phyloP scores from a whole-genome alignment of 2,888 invertebrate species.

The Philaethria dido region DNA sequence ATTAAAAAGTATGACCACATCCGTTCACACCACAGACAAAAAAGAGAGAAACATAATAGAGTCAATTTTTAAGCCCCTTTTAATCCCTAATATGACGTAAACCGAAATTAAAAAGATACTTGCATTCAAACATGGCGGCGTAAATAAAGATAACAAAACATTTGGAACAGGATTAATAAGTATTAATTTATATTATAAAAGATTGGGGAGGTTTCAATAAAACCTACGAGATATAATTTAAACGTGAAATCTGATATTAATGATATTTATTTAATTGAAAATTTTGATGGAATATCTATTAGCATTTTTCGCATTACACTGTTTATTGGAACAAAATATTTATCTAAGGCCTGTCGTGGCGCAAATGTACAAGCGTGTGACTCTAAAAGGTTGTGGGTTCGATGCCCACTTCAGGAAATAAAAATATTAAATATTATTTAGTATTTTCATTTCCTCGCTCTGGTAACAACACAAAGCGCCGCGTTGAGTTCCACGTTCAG shows the following conservation, averaged over 20 bases:
- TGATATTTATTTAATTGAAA: conserved; percentile 14
- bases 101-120: conserved; percentile 51
- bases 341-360: no score
- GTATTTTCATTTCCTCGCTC: no score
- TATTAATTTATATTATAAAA: conserved; percentile 20
- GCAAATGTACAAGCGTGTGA: no score
- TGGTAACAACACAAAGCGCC: no score
- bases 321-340: not conserved
- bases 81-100: conserved; percentile 48
- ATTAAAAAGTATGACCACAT: conserved; percentile 39
- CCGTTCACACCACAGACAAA: conserved; percentile 36
- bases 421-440: no score
- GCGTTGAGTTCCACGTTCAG: no score
- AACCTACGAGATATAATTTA: conserved; percentile 13
- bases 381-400: no score
- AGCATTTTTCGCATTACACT: not conserved
- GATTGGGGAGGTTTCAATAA: conserved; percentile 22
- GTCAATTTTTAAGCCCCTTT: conserved; percentile 43
- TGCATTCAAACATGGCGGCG: conserved; percentile 48
- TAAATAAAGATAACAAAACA: conserved; percentile 48
- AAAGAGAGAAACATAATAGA: conserved; percentile 29
- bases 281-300: not conserved
- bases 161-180: conserved; percentile 24
- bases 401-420: no score
- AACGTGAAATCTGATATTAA: conserved; percentile 23